Evolutionary conservation across 2,113 vertebrate species (phyloP), one percentile per base, ranked within the genome.

Genomic region (Machaerirhynchus nigripectus): DNA sequence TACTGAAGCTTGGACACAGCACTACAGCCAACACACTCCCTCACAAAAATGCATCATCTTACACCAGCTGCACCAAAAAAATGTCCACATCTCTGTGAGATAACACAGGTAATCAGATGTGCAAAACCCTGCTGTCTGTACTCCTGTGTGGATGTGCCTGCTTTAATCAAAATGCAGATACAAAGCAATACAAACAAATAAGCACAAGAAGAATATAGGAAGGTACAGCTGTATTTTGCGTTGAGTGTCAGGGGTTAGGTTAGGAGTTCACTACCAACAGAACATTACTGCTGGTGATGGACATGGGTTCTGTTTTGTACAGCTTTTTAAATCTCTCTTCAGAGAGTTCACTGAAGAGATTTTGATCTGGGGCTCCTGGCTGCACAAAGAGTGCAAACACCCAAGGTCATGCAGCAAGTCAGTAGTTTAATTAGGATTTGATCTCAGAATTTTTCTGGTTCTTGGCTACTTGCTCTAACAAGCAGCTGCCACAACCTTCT

Each of bases 371-470:
- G 77, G 59, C 74, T 93, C 42, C 23, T 56, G 61, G 76, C 76
- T 87, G 57, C 71, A 90, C 55, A 84, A 53, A 94, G 42, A 63
- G 49, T 47, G 21, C 74, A 90, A 55, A 35, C 55, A 92, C 81
- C 46, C 92, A 93, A 93, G 87, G 85, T 96, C 89, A 89, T 56
- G 53, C 42, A 87, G 84, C 52, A 87, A 96, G 84, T 84, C 71
- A 87, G 84, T 37, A 92, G 92, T 91, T 96, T 97, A 96, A 96
- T 97, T 96, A 95, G 90, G 85, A 93, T 94, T 93, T 96, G 83
- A 96, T 90, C 93, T 89, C 74, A 40, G 71, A 90, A 59, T 84
- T 93, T 93, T 88, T 81, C 91, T 39, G 52, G 74, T 69, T 90
- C 56, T 88, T 94, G 79, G 67, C 75, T 95, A 59, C 70, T 89